These are phyloP conservation scores for Chinchilla lanigera DNA, from an alignment of 2,113 vertebrate species.

Conservation along the genomic window DNA sequence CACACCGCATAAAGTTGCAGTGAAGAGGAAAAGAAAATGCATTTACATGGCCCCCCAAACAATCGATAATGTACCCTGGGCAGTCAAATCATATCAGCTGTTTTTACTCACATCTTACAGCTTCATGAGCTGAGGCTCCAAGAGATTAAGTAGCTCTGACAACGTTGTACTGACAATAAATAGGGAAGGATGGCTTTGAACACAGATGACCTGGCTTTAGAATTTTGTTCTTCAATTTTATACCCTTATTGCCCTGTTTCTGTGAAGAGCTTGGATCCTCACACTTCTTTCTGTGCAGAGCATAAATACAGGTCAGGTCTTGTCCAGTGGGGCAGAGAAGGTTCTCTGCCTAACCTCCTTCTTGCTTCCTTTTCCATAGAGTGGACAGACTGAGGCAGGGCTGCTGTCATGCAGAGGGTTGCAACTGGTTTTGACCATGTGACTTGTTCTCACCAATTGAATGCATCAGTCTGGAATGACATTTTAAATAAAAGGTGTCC, in stretches of 20 bases:
- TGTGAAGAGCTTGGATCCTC: background rate
- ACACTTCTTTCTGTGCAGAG: background rate
- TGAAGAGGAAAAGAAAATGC: background rate
- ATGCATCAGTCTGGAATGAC: background rate
- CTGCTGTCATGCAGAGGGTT: background rate
- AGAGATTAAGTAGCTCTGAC: background rate
- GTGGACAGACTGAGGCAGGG: background rate
- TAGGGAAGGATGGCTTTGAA: background rate
- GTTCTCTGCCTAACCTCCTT: background rate
- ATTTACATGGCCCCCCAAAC: background rate
- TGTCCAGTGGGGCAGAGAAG: background rate
- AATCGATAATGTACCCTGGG: fast-evolving
- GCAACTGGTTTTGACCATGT: background rate
- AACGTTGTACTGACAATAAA: background rate
- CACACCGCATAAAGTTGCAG: background rate
- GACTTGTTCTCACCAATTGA: background rate
- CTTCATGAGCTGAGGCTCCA: background rate
- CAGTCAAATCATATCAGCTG: background rate
- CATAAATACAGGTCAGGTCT: background rate
- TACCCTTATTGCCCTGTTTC: background rate
- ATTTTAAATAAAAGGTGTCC: background rate
- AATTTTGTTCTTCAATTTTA: background rate
- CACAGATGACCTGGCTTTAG: background rate
- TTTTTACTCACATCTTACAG: slow-evolving; percentile 32
- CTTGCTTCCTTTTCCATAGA: background rate